These are phyloP conservation scores for Sebastiscus tertius DNA, from an alignment of 2,797 vertebrate species.

Conservation along the genomic window DNA sequence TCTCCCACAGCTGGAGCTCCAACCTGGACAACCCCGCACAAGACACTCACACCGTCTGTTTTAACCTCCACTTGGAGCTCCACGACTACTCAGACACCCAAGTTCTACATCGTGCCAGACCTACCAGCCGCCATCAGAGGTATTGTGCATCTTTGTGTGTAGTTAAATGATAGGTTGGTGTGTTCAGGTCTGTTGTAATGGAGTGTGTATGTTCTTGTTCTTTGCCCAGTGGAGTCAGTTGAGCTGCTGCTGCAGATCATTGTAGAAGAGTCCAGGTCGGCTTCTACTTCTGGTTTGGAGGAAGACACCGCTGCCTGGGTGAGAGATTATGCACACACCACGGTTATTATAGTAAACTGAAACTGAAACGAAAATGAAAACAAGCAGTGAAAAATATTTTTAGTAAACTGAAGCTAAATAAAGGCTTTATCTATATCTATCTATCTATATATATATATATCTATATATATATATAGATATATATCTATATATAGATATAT, in stretches of 20 bases:
- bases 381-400: too few relatives aligned
- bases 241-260: constrained; percentile 82
- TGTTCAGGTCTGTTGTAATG: background rate
- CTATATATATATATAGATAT: too few relatives aligned
- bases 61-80: constrained; percentile 16
- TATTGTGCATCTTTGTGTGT: constrained; percentile 23
- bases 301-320: constrained; percentile 69
- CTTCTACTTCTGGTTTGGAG: constrained; percentile 46
- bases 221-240: constrained; percentile 72
- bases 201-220: constrained; percentile 2
- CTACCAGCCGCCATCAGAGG: constrained; percentile 74
- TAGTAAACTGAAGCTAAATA: too few relatives aligned
- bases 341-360: background rate
- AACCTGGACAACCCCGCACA: background rate
- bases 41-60: background rate
- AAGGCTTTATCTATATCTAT: too few relatives aligned
- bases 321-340: constrained; percentile 8
- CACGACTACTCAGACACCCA: constrained; percentile 42
- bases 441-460: too few relatives aligned
- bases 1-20: constrained; percentile 10
- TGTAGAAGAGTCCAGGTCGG: constrained; percentile 63
- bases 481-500: too few relatives aligned
- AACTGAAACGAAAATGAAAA: background rate
- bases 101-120: constrained; percentile 78
- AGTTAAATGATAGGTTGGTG: background rate